Base-by-base conservation (phyloP, 1,140 invertebrate genomes). In the Aphelinus atriplicis region DNA sequence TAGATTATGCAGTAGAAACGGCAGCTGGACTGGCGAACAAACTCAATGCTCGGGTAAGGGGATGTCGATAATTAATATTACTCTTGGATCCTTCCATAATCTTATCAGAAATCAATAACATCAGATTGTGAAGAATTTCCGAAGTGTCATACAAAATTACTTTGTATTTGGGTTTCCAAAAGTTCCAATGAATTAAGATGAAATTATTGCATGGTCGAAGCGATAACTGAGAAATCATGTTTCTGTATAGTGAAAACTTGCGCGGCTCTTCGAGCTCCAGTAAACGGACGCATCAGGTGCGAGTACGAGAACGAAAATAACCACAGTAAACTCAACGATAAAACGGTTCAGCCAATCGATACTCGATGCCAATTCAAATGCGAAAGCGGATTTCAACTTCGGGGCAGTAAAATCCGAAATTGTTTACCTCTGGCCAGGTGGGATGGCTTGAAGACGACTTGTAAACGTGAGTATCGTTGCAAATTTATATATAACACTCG, bases 371-470 rank as follows among this genome's bases (percentile, higher is more conserved):
- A 89, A 45, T 93, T 93, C 79, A 86, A 85, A 3, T 94, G 93
- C 80, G 88, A 91, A 71, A 84, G 85, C n/a, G 93, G 92, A 0
- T 92, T 89, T 80, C 88, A 90, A 74, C 84, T 94, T 45, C 89
- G 92, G 6, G 93, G 93, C 0, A 93, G 92, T n/a, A 88, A 88
- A 73, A 89, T 89, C 76, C 82, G 93, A 45, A 91, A 90, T 42
- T 94, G 93, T 80, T 83, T 94, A 45, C 92, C 93, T 1, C 88
- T 93, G 42, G 90, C 92, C 1, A 88, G 90, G 71, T 94, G 93
- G 93, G 91, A 92, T 75, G 93, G 93, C 2, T 85, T 93, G 2
- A 89, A 90, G 63, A 90, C 91, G 0, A 87, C 90, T 56, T 94
- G 93, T 79, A 91, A 91, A 89, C 90, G 92, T 93, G 87, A 87